Evolutionary conservation across 2,888 invertebrate genomes (phyloP), one percentile per base, ranked within the genome.

Genomic region (Xestia ashworthii): DNA sequence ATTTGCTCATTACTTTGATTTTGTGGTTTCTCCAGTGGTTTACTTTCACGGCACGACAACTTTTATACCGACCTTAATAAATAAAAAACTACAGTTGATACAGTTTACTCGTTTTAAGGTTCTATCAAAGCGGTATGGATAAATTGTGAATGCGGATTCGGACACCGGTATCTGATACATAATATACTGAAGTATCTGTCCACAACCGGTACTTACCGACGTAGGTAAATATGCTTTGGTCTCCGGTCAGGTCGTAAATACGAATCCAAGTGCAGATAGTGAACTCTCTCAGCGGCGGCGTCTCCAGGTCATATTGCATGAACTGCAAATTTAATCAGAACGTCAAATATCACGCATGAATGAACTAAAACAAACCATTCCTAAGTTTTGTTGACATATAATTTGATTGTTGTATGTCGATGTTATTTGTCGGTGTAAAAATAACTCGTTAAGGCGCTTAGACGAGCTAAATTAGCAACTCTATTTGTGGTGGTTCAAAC

Each of bases 261-360:
- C 98, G 98, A 89, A 98, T 97, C 98, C 98, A 98, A 86, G 97
- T 97, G 91, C 98, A 98, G 71, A 98, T 97, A 0, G 98, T 98
- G 91, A 98, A 98, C 93, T 98, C 98, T 88, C 98, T 97, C 89
- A 98, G 90, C 81, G 98, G 98, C 0, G 98, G 98, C 41, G 98
- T 94, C 73, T 97, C 97, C 50, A 97, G 96, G 86, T 98, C 98
- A 93, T 98, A 98, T 88, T 98, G 97, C 44, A 97, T 85, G 85
- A 95, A 97, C 96, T 96, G 93, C 12, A 93, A 93, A 71, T 53
- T 58, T 46, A 71, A 76, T 67, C 5, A 41, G n/a, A 71, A 25
- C 11, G 48, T 73, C 48, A 66, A 75, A 53, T 60, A 58, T 19
- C 67, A 50, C 55, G 46, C 44, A 19, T 22, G 16, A n/a, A 32